phyloP scores from a whole-genome alignment of 2,888 invertebrate species.

The Drosophila ustulata region DNA sequence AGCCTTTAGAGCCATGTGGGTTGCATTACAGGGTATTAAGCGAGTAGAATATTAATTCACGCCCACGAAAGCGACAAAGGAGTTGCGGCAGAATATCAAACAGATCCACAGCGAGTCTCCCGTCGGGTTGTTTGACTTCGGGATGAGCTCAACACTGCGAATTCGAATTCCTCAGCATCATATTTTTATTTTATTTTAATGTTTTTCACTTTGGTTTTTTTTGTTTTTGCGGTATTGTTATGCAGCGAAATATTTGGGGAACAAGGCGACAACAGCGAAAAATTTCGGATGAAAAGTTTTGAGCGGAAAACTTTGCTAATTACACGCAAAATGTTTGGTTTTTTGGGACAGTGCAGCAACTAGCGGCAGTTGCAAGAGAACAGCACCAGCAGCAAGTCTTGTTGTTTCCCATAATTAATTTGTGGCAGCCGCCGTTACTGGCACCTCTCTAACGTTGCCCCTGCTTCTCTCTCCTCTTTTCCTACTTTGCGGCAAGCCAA shows the following conservation, averaged over 20 bases:
- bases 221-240: slow-evolving; percentile 55
- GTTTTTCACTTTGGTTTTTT: slow-evolving; percentile 7
- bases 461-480: background rate
- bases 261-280: slow-evolving; percentile 55
- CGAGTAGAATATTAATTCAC: slow-evolving; percentile 29
- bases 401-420: slow-evolving; percentile 72
- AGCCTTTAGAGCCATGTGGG: too few relatives aligned
- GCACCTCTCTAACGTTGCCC: background rate
- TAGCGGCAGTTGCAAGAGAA: slow-evolving; percentile 24
- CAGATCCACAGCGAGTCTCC: slow-evolving; percentile 27
- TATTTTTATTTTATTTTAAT: slow-evolving; percentile 31
- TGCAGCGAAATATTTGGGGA: slow-evolving; percentile 61
- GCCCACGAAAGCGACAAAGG: slow-evolving; percentile 8
- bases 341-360: slow-evolving; percentile 30
- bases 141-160: slow-evolving; percentile 18
- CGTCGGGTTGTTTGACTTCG: slow-evolving; percentile 26
- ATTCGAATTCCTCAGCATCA: slow-evolving; percentile 34
- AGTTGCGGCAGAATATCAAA: slow-evolving; percentile 5
- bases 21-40: slow-evolving; percentile 10
- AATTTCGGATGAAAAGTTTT: slow-evolving; percentile 64
- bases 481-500: background rate
- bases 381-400: slow-evolving; percentile 39
- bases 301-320: slow-evolving; percentile 76
- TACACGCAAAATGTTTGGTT: slow-evolving; percentile 73
- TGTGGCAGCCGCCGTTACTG: slow-evolving; percentile 28